phyloP scores from a whole-genome alignment of 1,140 invertebrate species.

The Ladona fulva region DNA sequence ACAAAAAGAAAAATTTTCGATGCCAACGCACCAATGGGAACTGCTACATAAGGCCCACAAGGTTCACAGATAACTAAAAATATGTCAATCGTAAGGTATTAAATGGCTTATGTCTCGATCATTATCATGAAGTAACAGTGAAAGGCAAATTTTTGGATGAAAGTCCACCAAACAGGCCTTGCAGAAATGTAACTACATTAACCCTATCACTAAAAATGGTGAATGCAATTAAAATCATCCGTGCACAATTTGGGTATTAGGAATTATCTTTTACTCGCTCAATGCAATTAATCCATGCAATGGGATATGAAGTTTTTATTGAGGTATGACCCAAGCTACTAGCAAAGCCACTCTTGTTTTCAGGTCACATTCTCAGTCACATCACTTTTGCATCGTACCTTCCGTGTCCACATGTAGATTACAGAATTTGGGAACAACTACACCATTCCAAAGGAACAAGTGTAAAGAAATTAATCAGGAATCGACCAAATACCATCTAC shows the following conservation, averaged over 20 bases:
- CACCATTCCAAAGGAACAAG: neutral
- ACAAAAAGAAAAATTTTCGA: neutral
- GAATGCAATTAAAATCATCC: neutral
- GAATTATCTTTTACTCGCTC: neutral
- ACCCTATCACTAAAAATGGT: neutral
- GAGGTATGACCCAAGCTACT: neutral
- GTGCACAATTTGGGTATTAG: constrained; percentile 3
- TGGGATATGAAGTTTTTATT: neutral
- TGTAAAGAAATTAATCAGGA: neutral
- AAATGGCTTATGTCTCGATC: neutral
- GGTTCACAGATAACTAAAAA: neutral
- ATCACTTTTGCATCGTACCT: neutral
- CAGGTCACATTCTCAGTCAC: neutral
- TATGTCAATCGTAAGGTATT: neutral
- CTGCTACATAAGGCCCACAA: neutral
- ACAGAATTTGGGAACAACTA: neutral
- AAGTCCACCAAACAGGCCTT: neutral
- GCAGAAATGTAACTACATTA: neutral
- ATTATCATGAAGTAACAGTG: neutral
- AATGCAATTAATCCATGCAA: constrained; percentile 10
- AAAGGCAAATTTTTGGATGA: neutral
- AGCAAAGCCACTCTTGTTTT: neutral
- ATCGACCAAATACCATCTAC: neutral
- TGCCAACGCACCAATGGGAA: neutral
- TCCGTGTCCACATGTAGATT: neutral